Evolutionary conservation across 2,797 vertebrate species (phyloP).

Genomic region (Acestrorhynchus altus): DNA sequence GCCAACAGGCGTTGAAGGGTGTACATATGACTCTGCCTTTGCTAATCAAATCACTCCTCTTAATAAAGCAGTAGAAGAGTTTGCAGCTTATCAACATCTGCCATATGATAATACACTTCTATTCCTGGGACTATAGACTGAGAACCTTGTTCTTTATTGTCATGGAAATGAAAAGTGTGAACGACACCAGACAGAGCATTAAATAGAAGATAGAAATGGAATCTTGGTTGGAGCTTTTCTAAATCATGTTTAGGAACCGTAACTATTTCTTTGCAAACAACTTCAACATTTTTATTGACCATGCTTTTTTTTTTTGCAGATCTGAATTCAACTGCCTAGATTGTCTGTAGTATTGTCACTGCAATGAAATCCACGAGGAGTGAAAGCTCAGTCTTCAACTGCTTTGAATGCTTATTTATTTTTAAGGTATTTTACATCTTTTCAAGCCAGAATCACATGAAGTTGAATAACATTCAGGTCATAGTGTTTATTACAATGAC

Average conservation of each 20-base stretch:
- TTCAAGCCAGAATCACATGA: background rate
- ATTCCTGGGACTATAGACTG: background rate
- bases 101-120: background rate
- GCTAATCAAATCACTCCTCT: conserved; percentile 36
- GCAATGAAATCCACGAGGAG: background rate
- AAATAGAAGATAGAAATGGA: conserved; percentile 4
- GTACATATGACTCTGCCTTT: background rate
- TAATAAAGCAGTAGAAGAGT: conserved; percentile 38
- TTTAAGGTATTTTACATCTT: background rate
- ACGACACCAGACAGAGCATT: conserved; percentile 36
- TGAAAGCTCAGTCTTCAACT: background rate
- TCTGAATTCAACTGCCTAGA: background rate
- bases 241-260: background rate
- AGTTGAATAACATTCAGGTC: no score
- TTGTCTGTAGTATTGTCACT: background rate
- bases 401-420: background rate
- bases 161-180: conserved; percentile 22
- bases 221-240: background rate
- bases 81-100: conserved; percentile 59
- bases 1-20: conserved; percentile 34
- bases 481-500: no score
- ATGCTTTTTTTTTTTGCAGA: background rate
- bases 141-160: conserved; percentile 5
- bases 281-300: background rate
- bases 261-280: background rate